Percentiles rank a stretch among this genome's conserved stretches.
phyloP scores from a whole-genome alignment of 1,140 invertebrate species.

The Aporrectodea caliginosa region DNA sequence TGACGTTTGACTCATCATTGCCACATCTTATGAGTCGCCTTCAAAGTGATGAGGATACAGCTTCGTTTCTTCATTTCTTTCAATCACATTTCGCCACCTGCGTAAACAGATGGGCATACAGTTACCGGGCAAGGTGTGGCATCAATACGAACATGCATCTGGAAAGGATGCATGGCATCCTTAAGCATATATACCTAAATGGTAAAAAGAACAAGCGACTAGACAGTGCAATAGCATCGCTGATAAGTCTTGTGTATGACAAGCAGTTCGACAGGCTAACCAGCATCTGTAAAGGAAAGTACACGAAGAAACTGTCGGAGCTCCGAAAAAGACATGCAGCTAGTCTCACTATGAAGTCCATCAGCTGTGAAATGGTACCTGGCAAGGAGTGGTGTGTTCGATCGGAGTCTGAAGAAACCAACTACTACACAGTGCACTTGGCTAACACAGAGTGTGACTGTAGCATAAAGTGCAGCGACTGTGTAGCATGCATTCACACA shows the following conservation, averaged over 20 bases:
- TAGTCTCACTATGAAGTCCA: too few species aligned
- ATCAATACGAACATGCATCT: background rate
- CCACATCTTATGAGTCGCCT: background rate
- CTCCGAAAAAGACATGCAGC: background rate
- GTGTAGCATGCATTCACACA: too few species aligned
- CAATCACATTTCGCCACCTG: background rate
- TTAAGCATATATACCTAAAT: background rate
- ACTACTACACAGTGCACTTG: too few species aligned
- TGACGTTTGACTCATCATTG: background rate
- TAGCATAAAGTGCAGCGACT: too few species aligned
- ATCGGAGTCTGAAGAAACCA: too few species aligned
- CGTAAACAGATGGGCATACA: background rate
- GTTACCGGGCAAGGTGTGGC: too few species aligned
- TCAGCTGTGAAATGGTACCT: too few species aligned
- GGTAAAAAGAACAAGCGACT: background rate
- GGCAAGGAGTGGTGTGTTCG: too few species aligned
- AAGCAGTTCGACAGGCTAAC: background rate
- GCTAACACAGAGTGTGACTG: too few species aligned
- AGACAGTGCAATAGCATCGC: background rate
- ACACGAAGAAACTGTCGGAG: background rate
- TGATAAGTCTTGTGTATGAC: background rate
- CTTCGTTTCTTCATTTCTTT: background rate
- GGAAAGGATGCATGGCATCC: background rate
- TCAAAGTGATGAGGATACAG: background rate
- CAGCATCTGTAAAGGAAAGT: background rate